These are phyloP conservation scores for Polyommatus icarus DNA, from an alignment of 2,888 invertebrate species.

Conservation along the genomic window DNA sequence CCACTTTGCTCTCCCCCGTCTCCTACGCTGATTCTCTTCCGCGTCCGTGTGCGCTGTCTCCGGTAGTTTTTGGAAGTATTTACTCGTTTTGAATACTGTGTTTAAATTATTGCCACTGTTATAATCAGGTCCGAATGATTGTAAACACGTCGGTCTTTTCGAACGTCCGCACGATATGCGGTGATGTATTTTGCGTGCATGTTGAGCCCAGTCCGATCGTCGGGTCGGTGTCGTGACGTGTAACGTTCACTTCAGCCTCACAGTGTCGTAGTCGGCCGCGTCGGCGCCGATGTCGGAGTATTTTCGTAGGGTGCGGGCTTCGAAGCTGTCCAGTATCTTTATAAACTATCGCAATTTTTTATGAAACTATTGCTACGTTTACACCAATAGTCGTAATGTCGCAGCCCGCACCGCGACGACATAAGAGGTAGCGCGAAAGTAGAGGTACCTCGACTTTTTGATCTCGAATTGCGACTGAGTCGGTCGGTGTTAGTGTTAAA, in stretches of 20 bases:
- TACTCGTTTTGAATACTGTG: slow-evolving; percentile 55
- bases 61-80: slow-evolving; percentile 62
- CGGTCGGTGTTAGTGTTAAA: slow-evolving; percentile 45
- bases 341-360: slow-evolving; percentile 25
- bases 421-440: slow-evolving; percentile 35
- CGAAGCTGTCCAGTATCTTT: slow-evolving; percentile 31
- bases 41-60: slow-evolving; percentile 43
- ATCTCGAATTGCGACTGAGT: slow-evolving; percentile 67
- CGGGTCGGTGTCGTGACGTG: slow-evolving; percentile 46
- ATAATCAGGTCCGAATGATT: slow-evolving; percentile 40
- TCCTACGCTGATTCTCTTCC: slow-evolving; percentile 30
- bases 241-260: slow-evolving; percentile 46
- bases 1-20: background rate
- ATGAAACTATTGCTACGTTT: slow-evolving; percentile 29
- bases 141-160: slow-evolving; percentile 34
- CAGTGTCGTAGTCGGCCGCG: slow-evolving; percentile 39
- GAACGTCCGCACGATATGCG: slow-evolving; percentile 29
- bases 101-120: slow-evolving; percentile 43
- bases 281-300: slow-evolving; percentile 34
- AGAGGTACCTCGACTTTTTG: slow-evolving; percentile 55
- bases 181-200: slow-evolving; percentile 27
- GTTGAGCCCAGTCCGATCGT: background rate
- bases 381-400: slow-evolving; percentile 30
- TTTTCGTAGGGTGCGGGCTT: slow-evolving; percentile 36
- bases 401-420: slow-evolving; percentile 44